A percentile compares a stretch with the other conserved stretches of the same genome.
phyloP scores from a whole-genome alignment of 2,113 vertebrate genomes.

The Platichthys stellatus region DNA sequence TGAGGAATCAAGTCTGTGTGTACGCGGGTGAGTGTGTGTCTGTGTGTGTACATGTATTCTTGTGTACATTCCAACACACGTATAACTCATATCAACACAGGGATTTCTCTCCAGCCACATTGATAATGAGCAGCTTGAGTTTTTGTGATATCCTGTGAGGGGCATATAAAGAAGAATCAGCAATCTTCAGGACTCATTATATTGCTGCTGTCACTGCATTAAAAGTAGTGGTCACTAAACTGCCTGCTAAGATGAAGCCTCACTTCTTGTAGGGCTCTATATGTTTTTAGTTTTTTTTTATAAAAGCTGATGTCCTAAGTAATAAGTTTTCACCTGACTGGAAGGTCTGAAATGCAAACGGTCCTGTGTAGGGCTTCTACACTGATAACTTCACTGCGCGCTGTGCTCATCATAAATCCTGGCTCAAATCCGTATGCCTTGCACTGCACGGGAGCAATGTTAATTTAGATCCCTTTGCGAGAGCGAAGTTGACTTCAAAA shows the following conservation, averaged over 20 bases:
- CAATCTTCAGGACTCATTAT: conserved; percentile 76
- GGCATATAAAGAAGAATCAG: conserved; percentile 69
- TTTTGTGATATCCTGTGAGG: conserved; percentile 76
- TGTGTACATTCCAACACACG: conserved; percentile 18
- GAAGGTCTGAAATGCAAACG: conserved; percentile 3
- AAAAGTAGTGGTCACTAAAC: conserved; percentile 73
- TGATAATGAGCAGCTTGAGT: conserved; percentile 76
- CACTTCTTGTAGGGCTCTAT: neutral
- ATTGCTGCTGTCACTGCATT: conserved; percentile 77
- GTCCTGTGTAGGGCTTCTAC: neutral
- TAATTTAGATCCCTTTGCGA: conserved; percentile 45
- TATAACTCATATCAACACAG: conserved; percentile 49
- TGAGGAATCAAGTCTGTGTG: conserved; percentile 32
- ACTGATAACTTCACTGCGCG: conserved; percentile 13
- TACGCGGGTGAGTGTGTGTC: conserved; percentile 1
- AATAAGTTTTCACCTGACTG: conserved; percentile 28
- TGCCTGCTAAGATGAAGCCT: conserved; percentile 30
- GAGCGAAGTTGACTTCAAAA: conserved; percentile 38
- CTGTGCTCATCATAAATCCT: conserved; percentile 45
- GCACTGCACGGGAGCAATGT: conserved; percentile 24
- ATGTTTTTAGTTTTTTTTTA: conserved; percentile 2
- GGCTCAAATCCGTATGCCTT: conserved; percentile 12
- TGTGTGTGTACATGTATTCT: conserved; percentile 2
- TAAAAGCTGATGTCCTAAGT: conserved; percentile 17
- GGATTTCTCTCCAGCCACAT: conserved; percentile 60